A percentile compares a stretch with the other conserved stretches of the same genome.
These are phyloP conservation scores for Canis aureus DNA, from an alignment of 2,113 vertebrate species.

Conservation along the genomic window DNA sequence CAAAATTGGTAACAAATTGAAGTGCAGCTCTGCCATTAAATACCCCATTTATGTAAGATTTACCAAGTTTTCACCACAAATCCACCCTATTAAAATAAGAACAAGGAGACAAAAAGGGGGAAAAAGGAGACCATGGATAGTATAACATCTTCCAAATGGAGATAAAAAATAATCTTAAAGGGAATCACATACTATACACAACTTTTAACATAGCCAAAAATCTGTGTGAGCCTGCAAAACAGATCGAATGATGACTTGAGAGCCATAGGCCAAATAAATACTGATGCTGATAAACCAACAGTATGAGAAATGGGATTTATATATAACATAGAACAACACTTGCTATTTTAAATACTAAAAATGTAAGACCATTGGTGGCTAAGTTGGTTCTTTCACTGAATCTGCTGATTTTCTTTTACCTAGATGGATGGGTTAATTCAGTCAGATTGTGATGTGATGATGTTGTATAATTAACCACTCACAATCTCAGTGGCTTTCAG, in stretches of 20 bases:
- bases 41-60: neutral
- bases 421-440: neutral
- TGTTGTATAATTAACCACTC: neutral
- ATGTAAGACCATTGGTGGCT: neutral
- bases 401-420: neutral
- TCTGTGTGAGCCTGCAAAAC: neutral
- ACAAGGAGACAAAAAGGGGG: neutral
- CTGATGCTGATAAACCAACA: neutral
- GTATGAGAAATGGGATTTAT: neutral
- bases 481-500: neutral
- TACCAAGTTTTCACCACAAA: neutral
- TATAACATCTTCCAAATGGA: neutral
- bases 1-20: neutral
- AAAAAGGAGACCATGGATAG: neutral
- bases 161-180: neutral
- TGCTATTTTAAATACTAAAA: conserved; percentile 17
- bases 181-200: neutral
- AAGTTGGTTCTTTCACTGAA: neutral
- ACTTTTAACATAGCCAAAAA: neutral
- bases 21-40: neutral
- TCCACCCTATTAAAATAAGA: neutral
- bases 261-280: neutral
- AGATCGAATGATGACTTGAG: neutral
- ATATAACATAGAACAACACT: neutral
- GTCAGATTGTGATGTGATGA: neutral